Base-by-base conservation (phyloP, 2,797 vertebrate genomes). In the Hemibagrus guttatus region DNA sequence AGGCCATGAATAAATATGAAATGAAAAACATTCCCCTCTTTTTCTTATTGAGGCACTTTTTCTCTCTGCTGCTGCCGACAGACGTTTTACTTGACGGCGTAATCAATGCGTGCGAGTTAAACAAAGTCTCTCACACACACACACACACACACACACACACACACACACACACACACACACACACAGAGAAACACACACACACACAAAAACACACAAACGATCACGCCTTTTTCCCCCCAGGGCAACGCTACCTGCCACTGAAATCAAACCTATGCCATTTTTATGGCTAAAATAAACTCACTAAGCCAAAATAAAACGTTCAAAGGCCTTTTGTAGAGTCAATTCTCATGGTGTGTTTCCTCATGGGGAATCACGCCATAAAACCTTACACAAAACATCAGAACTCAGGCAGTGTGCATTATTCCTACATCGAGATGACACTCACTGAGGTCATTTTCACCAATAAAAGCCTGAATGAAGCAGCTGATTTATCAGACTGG, bases 1-100 rank as follows among this genome's bases (percentile, higher is more conserved):
- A 91, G 93, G 93, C 93, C 92, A 94, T 95, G 94, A 96, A 95
- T 94, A 95, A 95, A 95, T 95, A 94, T 94, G 93, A 95, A 94
- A 92, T 89, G 84, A 87, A 84, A 61, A 84, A 74, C 91, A 89
- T 93, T 83, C 93, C 92, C 89, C 92, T 89, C 91, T 91, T 90
- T 91, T 93, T 87, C 94, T 95, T 94, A 94, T 95, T 94, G 75
- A 92, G 46, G 91, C 93, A 93, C 91, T 92, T 91, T 90, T 84
- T 84, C 68, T 72, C 93, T 94, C 93, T 90, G 89, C 92, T 91
- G 90, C 91, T 90, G 91, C 93, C 93, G 92, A 92, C 94, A 95
- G 93, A 94, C 94, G 93, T 93, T 91, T 90, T 91, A 92, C 92
- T 35, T 93, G 93, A 93, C 92, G 92, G 94, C 93, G 93, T 82